A percentile compares a stretch with the other conserved stretches of the same genome.
These are phyloP conservation scores for Masticophis lateralis DNA, from an alignment of 2,797 vertebrate genomes.

Conservation along the genomic window DNA sequence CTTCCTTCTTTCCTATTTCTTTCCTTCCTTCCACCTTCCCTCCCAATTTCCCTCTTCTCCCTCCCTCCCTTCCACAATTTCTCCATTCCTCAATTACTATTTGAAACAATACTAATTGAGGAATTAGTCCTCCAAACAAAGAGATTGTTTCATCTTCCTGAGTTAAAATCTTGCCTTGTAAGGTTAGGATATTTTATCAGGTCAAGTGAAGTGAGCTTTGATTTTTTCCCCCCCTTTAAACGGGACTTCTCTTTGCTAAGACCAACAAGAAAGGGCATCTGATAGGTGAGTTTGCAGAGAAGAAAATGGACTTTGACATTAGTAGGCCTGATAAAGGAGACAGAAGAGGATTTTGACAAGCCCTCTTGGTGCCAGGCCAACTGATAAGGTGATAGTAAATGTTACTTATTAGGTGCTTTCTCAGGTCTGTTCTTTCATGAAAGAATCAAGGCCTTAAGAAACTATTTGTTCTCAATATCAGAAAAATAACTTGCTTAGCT, in stretches of 20 bases:
- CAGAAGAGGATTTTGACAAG: constrained; percentile 12
- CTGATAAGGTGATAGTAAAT: constrained; percentile 48
- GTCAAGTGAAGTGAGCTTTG: constrained; percentile 12
- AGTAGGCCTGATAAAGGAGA: constrained; percentile 49
- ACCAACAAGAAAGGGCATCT: constrained; percentile 12
- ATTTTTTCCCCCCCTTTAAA: background rate
- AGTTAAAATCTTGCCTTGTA: background rate
- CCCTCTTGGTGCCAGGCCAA: background rate
- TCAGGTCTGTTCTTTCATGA: constrained; percentile 28
- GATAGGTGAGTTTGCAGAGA: constrained; percentile 12
- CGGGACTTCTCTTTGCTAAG: background rate
- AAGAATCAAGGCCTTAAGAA: constrained; percentile 33
- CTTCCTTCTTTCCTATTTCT: too few species aligned
- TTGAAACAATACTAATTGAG: too few species aligned
- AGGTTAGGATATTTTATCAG: background rate
- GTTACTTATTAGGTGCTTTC: constrained; percentile 44
- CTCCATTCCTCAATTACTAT: background rate
- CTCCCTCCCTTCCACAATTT: background rate
- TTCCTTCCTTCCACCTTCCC: background rate
- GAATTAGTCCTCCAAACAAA: background rate
- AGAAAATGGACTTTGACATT: constrained; percentile 6
- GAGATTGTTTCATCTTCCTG: background rate
- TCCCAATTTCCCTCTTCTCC: background rate
- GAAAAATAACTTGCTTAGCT: constrained; percentile 22
- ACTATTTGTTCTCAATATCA: constrained; percentile 45